phyloP scores from a whole-genome alignment of 2,888 invertebrate species.

The Chirona hameri region DNA sequence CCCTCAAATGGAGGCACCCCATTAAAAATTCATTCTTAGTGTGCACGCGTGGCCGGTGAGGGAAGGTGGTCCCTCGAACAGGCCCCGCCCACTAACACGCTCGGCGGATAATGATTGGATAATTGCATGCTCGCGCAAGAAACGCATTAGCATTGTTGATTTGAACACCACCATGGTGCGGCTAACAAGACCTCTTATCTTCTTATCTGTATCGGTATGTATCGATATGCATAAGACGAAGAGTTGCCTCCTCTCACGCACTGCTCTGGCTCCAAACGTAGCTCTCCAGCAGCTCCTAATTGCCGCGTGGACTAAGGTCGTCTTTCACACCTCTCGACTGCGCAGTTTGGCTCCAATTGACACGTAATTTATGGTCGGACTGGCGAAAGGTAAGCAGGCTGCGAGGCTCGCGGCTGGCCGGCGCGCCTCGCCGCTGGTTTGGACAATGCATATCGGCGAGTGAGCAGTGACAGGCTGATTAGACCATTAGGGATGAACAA shows the following conservation, averaged over 20 bases:
- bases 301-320: too few species aligned
- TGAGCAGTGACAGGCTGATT: neutral
- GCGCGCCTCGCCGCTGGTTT: neutral
- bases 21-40: neutral
- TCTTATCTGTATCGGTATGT: too few species aligned
- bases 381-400: neutral
- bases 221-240: neutral
- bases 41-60: neutral
- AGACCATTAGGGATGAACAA: slow-evolving; percentile 1
- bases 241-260: neutral
- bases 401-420: neutral
- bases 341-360: neutral
- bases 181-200: neutral
- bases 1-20: neutral
- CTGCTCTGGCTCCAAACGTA: neutral
- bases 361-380: neutral
- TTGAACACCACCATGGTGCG: neutral
- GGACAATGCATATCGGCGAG: neutral
- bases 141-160: slow-evolving; percentile 2
- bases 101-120: neutral
- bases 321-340: too few species aligned
- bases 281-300: too few species aligned
- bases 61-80: neutral
- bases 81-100: neutral
- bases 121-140: neutral